These are phyloP conservation scores for Drosophila borborema DNA, from an alignment of 2,888 invertebrate species.

Conservation along the genomic window DNA sequence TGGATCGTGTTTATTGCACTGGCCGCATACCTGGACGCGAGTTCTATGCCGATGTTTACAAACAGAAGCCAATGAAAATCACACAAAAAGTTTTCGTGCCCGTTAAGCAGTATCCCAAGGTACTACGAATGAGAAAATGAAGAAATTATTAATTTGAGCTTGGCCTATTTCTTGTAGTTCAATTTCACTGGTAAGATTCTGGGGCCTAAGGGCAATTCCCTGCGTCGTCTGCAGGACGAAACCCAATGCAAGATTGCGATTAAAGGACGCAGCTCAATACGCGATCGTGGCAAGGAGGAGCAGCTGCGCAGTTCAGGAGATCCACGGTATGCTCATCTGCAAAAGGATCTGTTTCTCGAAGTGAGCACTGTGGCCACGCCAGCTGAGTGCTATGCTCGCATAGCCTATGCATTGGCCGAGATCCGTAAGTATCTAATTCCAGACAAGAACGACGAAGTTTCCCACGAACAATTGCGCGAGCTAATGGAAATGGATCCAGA, in stretches of 20 bases:
- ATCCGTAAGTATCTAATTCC: conserved; percentile 82
- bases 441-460: conserved; percentile 81
- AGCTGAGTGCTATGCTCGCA: conserved; percentile 92
- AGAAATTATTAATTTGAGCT: too few species aligned
- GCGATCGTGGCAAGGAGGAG: conserved; percentile 93
- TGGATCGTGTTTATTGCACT: conserved; percentile 89
- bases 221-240: conserved; percentile 96
- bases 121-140: conserved; percentile 12
- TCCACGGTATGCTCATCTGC: conserved; percentile 94
- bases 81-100: conserved; percentile 84
- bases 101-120: conserved; percentile 85
- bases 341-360: conserved; percentile 95
- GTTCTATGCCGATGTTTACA: conserved; percentile 91
- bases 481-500: conserved; percentile 78
- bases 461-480: conserved; percentile 76
- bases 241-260: conserved; percentile 95
- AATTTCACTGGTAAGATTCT: conserved; percentile 97
- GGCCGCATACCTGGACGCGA: conserved; percentile 89
- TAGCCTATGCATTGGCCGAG: conserved; percentile 78
- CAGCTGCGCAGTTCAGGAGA: conserved; percentile 92
- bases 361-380: conserved; percentile 94
- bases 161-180: conserved; percentile 87
- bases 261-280: conserved; percentile 95
- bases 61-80: conserved; percentile 86
- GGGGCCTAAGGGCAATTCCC: conserved; percentile 96